These are phyloP conservation scores for Pyxicephalus adspersus DNA, from an alignment of 2,113 vertebrate genomes.

Conservation along the genomic window DNA sequence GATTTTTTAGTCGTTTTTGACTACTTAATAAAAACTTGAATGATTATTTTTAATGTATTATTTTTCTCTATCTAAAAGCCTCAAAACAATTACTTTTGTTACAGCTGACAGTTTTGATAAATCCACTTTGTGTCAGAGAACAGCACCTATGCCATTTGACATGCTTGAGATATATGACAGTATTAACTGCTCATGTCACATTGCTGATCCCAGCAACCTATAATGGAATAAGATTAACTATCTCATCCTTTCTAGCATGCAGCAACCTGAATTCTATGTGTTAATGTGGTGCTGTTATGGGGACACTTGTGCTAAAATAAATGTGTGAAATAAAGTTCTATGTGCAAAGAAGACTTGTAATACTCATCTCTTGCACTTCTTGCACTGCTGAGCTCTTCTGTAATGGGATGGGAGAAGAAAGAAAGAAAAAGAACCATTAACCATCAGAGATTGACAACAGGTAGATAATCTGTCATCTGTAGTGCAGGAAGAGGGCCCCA, in stretches of 20 bases:
- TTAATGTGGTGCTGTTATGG: background rate
- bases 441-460: too few relatives aligned
- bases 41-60: too few relatives aligned
- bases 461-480: too few relatives aligned
- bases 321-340: too few relatives aligned
- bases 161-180: background rate
- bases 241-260: background rate
- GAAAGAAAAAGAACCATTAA: too few relatives aligned
- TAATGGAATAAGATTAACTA: background rate
- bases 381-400: too few relatives aligned
- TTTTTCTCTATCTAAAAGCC: background rate
- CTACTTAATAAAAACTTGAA: too few relatives aligned
- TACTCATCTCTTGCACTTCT: too few relatives aligned
- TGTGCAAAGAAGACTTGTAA: too few relatives aligned
- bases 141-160: background rate
- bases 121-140: slow-evolving; percentile 19
- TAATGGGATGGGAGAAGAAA: too few relatives aligned
- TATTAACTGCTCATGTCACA: slow-evolving; percentile 7
- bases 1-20: too few relatives aligned
- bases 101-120: slow-evolving; percentile 29
- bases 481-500: too few relatives aligned
- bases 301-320: background rate
- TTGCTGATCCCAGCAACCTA: background rate
- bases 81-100: slow-evolving; percentile 28
- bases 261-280: background rate